Percentiles rank a stretch among this genome's conserved stretches.
Evolutionary conservation across 2,888 invertebrate species (phyloP).

Genomic region (Terebella lapidaria): DNA sequence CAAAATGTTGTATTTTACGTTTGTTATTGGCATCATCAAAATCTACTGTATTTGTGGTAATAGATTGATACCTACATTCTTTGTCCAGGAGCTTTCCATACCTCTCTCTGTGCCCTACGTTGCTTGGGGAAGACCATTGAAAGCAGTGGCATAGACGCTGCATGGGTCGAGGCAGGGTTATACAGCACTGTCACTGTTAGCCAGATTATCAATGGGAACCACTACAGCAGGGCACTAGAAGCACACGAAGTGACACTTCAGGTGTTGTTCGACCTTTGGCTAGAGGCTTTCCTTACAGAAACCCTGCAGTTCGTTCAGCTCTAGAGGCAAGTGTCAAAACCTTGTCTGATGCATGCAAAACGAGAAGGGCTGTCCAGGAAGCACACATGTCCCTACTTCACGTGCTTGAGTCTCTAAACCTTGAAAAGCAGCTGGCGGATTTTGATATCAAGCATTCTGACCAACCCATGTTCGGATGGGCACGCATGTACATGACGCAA

Average conservation of each 20-base stretch:
- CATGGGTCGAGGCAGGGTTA: slow-evolving; percentile 9
- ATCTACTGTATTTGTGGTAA: too few relatives aligned
- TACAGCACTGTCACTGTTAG: slow-evolving; percentile 9
- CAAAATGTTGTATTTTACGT: too few relatives aligned
- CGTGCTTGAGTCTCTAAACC: background rate
- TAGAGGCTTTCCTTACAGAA: background rate
- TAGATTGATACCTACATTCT: too few relatives aligned
- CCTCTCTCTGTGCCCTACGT: slow-evolving; percentile 7
- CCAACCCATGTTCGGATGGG: slow-evolving; percentile 11
- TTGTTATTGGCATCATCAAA: too few relatives aligned
- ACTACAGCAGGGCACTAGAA: slow-evolving; percentile 5
- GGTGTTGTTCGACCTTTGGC: background rate
- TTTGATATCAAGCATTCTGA: slow-evolving; percentile 9
- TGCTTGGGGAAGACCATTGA: slow-evolving; percentile 7
- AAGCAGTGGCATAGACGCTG: slow-evolving; percentile 7
- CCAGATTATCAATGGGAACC: slow-evolving; percentile 12
- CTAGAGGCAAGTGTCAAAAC: too few relatives aligned
- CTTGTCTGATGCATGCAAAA: background rate
- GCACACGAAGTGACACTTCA: background rate
- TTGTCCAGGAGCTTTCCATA: slow-evolving; percentile 11
- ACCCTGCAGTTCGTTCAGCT: too few relatives aligned
- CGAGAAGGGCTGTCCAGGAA: background rate
- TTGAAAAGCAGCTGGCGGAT: slow-evolving; percentile 5
- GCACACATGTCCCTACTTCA: background rate
- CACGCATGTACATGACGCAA: slow-evolving; percentile 7